Evolutionary conservation across 2,888 invertebrate genomes (phyloP), one percentile per base, ranked within the genome.

Genomic region (Mythimna vitellina): DNA sequence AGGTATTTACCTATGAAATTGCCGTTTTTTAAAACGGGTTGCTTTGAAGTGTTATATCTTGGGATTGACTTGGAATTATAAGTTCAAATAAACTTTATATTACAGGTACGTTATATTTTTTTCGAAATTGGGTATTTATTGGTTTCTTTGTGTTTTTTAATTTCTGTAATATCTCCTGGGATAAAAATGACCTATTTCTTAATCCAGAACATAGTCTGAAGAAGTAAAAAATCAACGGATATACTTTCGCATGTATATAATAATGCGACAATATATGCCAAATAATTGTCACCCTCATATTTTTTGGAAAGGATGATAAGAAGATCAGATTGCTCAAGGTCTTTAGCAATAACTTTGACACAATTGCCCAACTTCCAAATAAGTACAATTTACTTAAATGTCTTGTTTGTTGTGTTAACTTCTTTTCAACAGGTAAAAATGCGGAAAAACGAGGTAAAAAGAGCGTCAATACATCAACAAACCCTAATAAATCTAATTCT

Each of bases 401-500:
- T 20, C 17, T 17, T 46, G 46, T 46, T 46, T 46, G 46, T 20
- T 46, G 46, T 46, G 46, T 17, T 32, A 53, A 35, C n/a, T 22
- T 22, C 22, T 14, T n/a, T 4, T 4, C 7, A 22, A 49, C 10
- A 74, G 17, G 9, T 3, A 35, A 60, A 58, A 14, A 10, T 9
- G 29, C 4, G 32, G 7, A 38, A 38, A 60, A 53, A 51, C n/a
- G n/a, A 29, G n/a, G 51, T 14, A 22, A 53, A 64, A 53, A 67
- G 1, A 53, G 64, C 49, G 54, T 42, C 63, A 17, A 20, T n/a
- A 22, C 22, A 25, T 61, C 38, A 49, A 32, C 32, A 1, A 53
- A 69, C 10, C 14, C 35, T n/a, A n/a, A n/a, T n/a, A n/a, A 53
- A 56, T 51, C 6, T 22, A 22, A 73, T 38, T 67, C 20, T 56